Percentiles rank a stretch among this genome's conserved stretches.
Conservation (phyloP, 2,113 vertebrate species). For the Galeopterus variegatus region DNA sequence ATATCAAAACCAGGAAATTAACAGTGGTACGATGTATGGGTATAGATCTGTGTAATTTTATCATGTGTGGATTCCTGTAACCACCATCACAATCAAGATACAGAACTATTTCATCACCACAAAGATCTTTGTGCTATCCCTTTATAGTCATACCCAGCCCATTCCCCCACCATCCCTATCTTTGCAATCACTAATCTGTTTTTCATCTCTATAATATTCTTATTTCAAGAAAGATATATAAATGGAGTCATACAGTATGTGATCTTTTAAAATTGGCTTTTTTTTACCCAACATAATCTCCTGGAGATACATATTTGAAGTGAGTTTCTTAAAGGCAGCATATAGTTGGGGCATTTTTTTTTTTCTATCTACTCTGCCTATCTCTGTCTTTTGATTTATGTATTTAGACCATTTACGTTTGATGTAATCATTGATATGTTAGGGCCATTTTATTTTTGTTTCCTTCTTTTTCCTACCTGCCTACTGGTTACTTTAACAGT, state of each 20-base stretch:
- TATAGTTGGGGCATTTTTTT: background rate
- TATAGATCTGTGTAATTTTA: conserved; percentile 24
- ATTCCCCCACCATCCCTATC: conserved; percentile 10
- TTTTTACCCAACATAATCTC: background rate
- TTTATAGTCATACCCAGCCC: background rate
- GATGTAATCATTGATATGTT: conserved; percentile 1
- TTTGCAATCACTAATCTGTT: conserved; percentile 10
- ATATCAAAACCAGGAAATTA: conserved; percentile 35
- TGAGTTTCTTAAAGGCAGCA: conserved; percentile 36
- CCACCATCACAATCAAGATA: conserved; percentile 28
- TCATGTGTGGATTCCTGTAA: background rate
- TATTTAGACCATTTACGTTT: conserved; percentile 37
- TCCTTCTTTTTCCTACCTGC: background rate
- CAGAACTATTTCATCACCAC: conserved; percentile 37
- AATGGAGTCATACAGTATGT: background rate
- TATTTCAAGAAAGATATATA: conserved; percentile 59
- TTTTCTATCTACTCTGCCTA: background rate
- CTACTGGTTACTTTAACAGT: background rate
- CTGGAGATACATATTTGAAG: conserved; percentile 38
- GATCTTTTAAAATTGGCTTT: conserved; percentile 26
- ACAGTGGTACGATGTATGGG: background rate
- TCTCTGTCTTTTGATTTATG: background rate
- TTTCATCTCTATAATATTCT: background rate
- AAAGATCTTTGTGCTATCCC: background rate
- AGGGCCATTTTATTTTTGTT: background rate